A percentile compares a stretch with the other conserved stretches of the same genome.
Conservation (phyloP, 2,113 vertebrate genomes). For the Leucoraja erinaceus region DNA sequence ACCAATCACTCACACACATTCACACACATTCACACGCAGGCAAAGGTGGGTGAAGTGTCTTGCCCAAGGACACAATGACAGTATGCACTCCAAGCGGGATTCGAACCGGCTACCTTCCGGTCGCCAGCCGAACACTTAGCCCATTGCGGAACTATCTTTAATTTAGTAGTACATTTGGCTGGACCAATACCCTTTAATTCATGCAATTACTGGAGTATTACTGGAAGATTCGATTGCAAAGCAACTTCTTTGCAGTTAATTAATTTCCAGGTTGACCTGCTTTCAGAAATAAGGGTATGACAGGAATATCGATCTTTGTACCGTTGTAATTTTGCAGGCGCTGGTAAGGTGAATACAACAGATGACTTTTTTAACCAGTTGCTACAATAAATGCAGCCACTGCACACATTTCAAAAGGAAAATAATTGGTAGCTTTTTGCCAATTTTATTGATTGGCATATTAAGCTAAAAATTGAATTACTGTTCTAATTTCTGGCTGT, state of each 20-base stretch:
- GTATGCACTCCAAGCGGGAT: no score
- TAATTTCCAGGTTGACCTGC: conserved; percentile 9
- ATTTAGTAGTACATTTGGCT: not conserved
- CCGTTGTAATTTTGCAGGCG: not conserved
- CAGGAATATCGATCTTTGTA: not conserved
- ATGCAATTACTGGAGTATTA: not conserved
- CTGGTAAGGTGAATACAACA: not conserved
- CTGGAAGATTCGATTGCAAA: not conserved
- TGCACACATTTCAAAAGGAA: not conserved
- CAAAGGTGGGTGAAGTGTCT: no score
- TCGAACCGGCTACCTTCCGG: no score
- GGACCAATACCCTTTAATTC: not conserved
- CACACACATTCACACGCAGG: no score
- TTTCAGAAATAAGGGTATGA: not conserved
- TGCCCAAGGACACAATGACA: no score
- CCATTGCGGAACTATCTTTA: not conserved
- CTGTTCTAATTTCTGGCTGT: not conserved
- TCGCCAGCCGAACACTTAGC: no score
- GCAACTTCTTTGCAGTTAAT: conserved; percentile 4
- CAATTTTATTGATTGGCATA: not conserved
- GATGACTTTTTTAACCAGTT: not conserved
- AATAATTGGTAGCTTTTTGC: not conserved
- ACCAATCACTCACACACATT: no score
- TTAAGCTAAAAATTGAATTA: not conserved
- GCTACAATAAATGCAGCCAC: not conserved